Evolutionary conservation across 2,113 vertebrate genomes (phyloP).

Genomic region (Cettia cetti): DNA sequence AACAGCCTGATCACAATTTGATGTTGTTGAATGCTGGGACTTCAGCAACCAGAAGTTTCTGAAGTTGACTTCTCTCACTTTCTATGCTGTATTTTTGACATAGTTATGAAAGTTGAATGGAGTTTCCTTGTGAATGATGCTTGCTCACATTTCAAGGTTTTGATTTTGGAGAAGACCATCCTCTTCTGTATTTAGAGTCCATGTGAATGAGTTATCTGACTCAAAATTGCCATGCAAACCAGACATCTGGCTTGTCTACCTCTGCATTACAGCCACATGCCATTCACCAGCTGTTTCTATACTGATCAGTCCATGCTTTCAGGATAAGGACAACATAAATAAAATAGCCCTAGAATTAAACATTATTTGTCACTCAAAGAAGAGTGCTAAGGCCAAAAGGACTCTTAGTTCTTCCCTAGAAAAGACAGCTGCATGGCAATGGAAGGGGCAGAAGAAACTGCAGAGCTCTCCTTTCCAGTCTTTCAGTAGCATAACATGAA

Average conservation of each 20-base stretch:
- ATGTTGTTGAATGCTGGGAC: not conserved
- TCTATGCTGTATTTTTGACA: not conserved
- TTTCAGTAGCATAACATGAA: not conserved
- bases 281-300: not conserved
- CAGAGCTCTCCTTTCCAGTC: not conserved
- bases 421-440: not conserved
- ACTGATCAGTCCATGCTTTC: not conserved
- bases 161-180: not conserved
- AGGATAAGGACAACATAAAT: not conserved
- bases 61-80: not conserved
- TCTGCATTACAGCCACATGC: not conserved
- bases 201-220: not conserved
- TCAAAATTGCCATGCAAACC: not conserved
- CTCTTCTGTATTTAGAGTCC: not conserved
- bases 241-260: not conserved
- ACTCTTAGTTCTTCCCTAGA: not conserved
- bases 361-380: not conserved
- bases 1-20: not conserved
- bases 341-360: not conserved
- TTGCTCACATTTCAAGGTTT: not conserved
- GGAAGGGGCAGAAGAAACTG: not conserved
- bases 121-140: not conserved
- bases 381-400: not conserved
- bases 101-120: not conserved
- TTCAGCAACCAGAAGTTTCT: not conserved